Evolutionary conservation across 2,888 invertebrate genomes (phyloP), one percentile per base, ranked within the genome.

Genomic region (Yponomeuta cagnagella): DNA sequence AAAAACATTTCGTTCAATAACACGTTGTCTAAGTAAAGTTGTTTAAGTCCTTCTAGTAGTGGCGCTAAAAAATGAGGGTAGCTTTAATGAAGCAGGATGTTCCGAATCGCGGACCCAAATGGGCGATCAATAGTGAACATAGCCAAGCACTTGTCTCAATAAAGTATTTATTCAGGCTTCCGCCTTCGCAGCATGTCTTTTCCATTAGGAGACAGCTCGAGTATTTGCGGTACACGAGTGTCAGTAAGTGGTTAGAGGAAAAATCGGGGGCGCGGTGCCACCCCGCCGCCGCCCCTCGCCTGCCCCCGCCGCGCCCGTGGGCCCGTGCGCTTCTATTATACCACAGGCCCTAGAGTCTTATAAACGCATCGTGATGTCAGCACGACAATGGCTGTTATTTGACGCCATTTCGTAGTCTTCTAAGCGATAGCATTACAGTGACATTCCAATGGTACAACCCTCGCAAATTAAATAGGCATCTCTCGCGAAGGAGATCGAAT

Each of bases 151-250:
- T 90, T 84, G 90, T 89, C 82, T 79, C 88, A 83, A 88, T 91
- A 89, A 91, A 90, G 91, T 90, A 91, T 91, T 91, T 90, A 91
- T 86, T 80, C 88, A 86, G 86, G 82, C 79, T 74, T 82, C 81
- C 82, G 82, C 82, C 79, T 78, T 79, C 79, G 86, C 78, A 91
- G 91, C 91, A 92, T 89, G 90, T 91, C 86, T 92, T 90, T 92
- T 92, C 91, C 91, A 92, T 92, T 92, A 91, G 88, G 85, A 84
- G 84, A 86, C 88, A 82, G 81, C 80, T 88, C 81, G 81, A 90
- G 89, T 90, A 87, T 90, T 90, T 90, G 91, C 86, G 88, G 90
- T 85, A 82, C 78, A 84, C 86, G 81, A 88, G 88, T 87, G 88
- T 81, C 82, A 80, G 82, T 84, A 84, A 88, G 87, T 88, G 88